Evolutionary conservation across 2,888 invertebrate genomes (phyloP), one percentile per base, ranked within the genome.

Genomic region (Mythimna ferrago): DNA sequence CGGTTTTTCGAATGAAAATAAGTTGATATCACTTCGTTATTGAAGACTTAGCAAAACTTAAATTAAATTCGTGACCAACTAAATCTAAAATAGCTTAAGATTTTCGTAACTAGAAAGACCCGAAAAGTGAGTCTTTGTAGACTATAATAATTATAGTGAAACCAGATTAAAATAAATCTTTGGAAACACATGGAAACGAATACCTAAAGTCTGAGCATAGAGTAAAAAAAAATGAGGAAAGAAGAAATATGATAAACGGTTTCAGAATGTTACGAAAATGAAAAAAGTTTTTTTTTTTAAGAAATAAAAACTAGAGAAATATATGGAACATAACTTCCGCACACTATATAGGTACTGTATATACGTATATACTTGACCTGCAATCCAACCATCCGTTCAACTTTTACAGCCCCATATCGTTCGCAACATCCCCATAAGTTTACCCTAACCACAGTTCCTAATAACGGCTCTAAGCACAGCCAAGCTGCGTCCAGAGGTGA

Each of bases 401-500:
- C 76, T 68, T 81, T 81, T 81, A 81, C 71, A 76, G 67, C 83
- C 66, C 78, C 77, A 80, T 82, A 71, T 82, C 79, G 76, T 80
- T 80, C 78, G 82, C 61, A 84, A 83, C 86, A 85, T 87, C 86
- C 84, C 86, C 83, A 84, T 87, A 87, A 88, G 87, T 84, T 84
- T 73, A 82, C 83, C 86, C 85, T 87, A 86, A 88, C 87, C 84
- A 83, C 78, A 66, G 79, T 72, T 85, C 78, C 80, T 90, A 88
- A 89, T 90, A 89, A 88, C 85, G 87, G 87, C 73, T 76, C 77
- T 90, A 90, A 89, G 89, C 86, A 87, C 86, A 88, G 85, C 73
- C 88, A 88, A 85, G 86, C 87, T 87, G 79, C 74, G 75, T 77
- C 79, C 83, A 76, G 87, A 91, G 94, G 93, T 94, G 92, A 93